A percentile compares a stretch with the other conserved stretches of the same genome.
These are phyloP conservation scores for Ephydatia muelleri DNA, from an alignment of 37 sponge, comb jelly and placozoan species.

Conservation along the genomic window DNA sequence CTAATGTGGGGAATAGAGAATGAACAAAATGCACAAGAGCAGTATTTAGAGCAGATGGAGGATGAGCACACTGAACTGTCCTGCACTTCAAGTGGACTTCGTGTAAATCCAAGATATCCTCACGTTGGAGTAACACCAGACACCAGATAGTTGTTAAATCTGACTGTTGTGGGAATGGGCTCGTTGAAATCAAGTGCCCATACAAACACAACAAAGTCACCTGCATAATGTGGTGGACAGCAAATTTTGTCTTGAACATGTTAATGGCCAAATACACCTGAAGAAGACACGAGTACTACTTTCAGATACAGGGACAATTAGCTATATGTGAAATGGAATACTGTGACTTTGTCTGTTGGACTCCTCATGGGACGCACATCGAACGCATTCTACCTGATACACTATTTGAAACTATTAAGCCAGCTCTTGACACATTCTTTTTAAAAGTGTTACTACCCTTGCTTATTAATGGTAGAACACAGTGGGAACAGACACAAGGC, in stretches of 20 bases:
- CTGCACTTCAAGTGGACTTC: slow-evolving; percentile 2
- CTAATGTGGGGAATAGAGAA: too few species aligned
- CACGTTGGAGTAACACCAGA: slow-evolving; percentile 42
- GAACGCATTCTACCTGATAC: too few species aligned
- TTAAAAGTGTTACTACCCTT: too few species aligned
- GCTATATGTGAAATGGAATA: too few species aligned
- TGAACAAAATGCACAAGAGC: background rate
- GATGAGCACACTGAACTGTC: background rate
- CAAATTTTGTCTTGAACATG: background rate
- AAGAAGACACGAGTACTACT: slow-evolving; percentile 29
- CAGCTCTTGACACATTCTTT: slow-evolving; percentile 5
- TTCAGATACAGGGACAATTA: slow-evolving; percentile 42
- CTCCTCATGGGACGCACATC: too few species aligned
- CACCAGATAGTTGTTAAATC: slow-evolving; percentile 10
- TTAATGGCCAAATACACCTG: background rate
- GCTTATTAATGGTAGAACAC: too few species aligned
- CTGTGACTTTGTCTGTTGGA: too few species aligned
- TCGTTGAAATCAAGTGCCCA: too few species aligned
- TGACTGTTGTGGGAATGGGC: too few species aligned
- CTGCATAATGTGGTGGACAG: background rate
- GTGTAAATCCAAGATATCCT: slow-evolving; percentile 28
- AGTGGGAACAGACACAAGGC: too few species aligned
- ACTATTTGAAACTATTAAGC: background rate
- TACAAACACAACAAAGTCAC: background rate
- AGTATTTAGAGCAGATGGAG: background rate